Evolutionary conservation across 1,140 invertebrate genomes (phyloP), one percentile per base, ranked within the genome.

Genomic region (Episyrphus balteatus): DNA sequence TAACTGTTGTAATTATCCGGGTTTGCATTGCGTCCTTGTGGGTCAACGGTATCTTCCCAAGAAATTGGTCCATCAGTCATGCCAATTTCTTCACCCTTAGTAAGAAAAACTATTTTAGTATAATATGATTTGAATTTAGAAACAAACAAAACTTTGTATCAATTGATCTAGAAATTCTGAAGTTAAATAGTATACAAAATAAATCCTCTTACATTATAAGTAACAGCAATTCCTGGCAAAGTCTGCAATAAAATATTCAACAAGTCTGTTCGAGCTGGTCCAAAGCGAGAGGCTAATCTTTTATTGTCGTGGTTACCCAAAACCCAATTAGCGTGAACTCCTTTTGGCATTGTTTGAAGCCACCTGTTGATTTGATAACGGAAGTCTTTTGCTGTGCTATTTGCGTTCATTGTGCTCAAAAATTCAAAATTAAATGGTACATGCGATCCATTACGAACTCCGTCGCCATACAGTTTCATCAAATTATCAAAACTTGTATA

Each of bases 21-120:
- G 14, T 44, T 47, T 11, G 51, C 31, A 48, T 33, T 50, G 37
- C 51, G 47, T 8, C 43, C 51, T 32, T 40, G 37, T 2, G 51
- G 48, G 37, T 53, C 51, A 12, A 47, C 45, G 9, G 73, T 75
- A n/a, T 74, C 63, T 41, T 70, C 57, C 67, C 67, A 78, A 1
- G 58, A 58, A 0, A 74, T 61, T 3, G 49, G 45, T 2, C 71
- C 76, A 64, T 87, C 75, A 12, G 69, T 61, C 82, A 88, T 87
- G 0, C 80, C 85, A 33, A 88, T 76, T 66, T 88, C 86, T 62
- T 88, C 85, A 12, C 85, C 86, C 70, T 85, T n/a, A 36, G 34
- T 36, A 5, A 3, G 11, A 36, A 12, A 36, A 36, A 3, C 12
- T 26, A 5, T 37, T 5, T 6, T 37, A 13, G 15, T n/a, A n/a